These are phyloP conservation scores for Porites divaricata DNA, from an alignment of 92 coral and sea anemone genomes.

Conservation along the genomic window DNA sequence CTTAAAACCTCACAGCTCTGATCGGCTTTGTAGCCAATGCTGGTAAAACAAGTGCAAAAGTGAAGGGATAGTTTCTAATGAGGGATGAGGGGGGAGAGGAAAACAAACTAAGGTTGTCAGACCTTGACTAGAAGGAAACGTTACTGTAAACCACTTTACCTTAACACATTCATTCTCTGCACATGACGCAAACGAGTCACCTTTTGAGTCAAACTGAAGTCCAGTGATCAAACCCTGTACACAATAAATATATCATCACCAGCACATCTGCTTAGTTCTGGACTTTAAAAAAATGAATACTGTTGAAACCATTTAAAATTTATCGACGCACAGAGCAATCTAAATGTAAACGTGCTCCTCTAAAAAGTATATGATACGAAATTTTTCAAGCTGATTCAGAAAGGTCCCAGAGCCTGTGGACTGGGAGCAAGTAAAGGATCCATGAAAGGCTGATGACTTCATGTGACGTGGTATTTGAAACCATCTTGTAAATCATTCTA, in stretches of 20 bases:
- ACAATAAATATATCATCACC: not conserved
- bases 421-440: no score
- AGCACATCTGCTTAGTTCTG: not conserved
- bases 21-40: not conserved
- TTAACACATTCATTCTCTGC: constrained; percentile 86
- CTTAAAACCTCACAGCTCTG: not conserved
- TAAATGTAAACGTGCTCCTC: no score
- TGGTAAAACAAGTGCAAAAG: not conserved
- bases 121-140: not conserved
- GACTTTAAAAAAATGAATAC: no score
- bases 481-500: no score
- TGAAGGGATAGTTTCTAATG: no score
- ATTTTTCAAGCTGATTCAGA: no score
- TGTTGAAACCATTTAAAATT: no score
- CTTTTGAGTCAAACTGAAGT: constrained; percentile 77
- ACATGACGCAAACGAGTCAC: constrained; percentile 74
- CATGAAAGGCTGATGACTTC: no score
- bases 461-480: no score
- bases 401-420: no score
- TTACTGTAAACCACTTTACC: constrained; percentile 37
- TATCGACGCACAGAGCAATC: no score
- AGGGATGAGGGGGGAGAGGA: not conserved
- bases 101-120: not conserved
- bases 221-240: constrained; percentile 75
- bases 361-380: no score